Evolutionary conservation across 2,797 vertebrate species (phyloP).

Genomic region (Muraenolepis orangiensis): DNA sequence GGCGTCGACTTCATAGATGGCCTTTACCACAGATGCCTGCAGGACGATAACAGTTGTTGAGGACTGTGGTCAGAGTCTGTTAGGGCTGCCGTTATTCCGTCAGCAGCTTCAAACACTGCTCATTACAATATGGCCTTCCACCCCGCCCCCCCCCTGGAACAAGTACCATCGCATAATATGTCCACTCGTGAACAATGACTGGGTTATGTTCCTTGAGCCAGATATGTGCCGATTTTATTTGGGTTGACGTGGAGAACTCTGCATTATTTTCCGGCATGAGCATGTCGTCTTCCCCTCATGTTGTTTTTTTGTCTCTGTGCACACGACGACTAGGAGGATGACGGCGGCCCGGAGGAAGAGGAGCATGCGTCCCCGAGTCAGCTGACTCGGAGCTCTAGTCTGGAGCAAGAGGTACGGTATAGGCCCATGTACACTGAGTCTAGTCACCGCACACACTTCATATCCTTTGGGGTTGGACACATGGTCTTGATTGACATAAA

Average conservation of each 20-base stretch:
- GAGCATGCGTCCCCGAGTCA: conserved; percentile 55
- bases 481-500: background rate
- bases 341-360: conserved; percentile 36
- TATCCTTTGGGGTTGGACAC: background rate
- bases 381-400: conserved; percentile 63
- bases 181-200: background rate
- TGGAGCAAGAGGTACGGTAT: conserved; percentile 74
- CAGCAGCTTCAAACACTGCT: background rate
- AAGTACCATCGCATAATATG: background rate
- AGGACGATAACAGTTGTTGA: background rate
- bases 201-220: conserved; percentile 10
- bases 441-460: background rate
- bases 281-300: background rate
- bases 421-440: background rate
- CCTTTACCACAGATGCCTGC: conserved; percentile 1
- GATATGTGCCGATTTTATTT: conserved; percentile 3
- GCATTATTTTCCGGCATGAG: background rate
- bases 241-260: background rate
- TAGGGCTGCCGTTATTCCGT: background rate
- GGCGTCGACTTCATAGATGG: background rate
- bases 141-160: too few species aligned
- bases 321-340: conserved; percentile 40
- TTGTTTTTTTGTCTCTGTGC: conserved; percentile 14
- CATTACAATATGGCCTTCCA: conserved; percentile 14
- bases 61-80: background rate